These are phyloP conservation scores for Hemicentrotus pulcherrimus DNA, from an alignment of 35 echinoderm and acorn worm species.

Conservation along the genomic window DNA sequence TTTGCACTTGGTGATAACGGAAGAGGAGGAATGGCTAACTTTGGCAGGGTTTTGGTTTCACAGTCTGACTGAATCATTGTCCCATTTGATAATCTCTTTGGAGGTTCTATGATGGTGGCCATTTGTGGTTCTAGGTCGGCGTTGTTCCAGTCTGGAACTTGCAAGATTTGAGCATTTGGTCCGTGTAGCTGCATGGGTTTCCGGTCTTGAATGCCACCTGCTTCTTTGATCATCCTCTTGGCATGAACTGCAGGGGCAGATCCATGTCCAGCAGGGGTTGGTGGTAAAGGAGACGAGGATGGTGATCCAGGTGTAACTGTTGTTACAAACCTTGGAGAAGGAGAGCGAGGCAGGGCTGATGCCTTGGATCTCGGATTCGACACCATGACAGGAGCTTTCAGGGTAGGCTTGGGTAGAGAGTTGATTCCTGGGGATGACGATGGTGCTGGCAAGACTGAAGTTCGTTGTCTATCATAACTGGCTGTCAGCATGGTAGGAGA, in stretches of 20 bases:
- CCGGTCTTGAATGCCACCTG: constrained; percentile 33
- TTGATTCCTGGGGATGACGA: neutral
- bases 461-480: constrained; percentile 24
- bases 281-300: constrained; percentile 48
- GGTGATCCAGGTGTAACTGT: constrained; percentile 44
- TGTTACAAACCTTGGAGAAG: constrained; percentile 44
- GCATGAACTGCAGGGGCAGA: constrained; percentile 61
- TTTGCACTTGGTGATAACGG: constrained; percentile 40
- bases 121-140: constrained; percentile 22
- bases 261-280: constrained; percentile 70
- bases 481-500: constrained; percentile 24
- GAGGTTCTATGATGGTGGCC: constrained; percentile 28
- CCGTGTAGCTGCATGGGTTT: constrained; percentile 68
- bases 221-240: constrained; percentile 11
- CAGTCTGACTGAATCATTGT: constrained; percentile 35
- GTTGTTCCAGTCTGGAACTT: constrained; percentile 32
- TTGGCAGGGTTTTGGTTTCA: constrained; percentile 18
- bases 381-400: neutral
- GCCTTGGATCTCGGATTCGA: neutral
- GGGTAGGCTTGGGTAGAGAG: constrained; percentile 30
- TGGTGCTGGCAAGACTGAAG: neutral
- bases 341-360: constrained; percentile 6
- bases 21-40: constrained; percentile 46
- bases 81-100: constrained; percentile 28
- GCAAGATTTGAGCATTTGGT: constrained; percentile 38